phyloP scores from a whole-genome alignment of 2,113 vertebrate genomes.

The Galbula dea region DNA sequence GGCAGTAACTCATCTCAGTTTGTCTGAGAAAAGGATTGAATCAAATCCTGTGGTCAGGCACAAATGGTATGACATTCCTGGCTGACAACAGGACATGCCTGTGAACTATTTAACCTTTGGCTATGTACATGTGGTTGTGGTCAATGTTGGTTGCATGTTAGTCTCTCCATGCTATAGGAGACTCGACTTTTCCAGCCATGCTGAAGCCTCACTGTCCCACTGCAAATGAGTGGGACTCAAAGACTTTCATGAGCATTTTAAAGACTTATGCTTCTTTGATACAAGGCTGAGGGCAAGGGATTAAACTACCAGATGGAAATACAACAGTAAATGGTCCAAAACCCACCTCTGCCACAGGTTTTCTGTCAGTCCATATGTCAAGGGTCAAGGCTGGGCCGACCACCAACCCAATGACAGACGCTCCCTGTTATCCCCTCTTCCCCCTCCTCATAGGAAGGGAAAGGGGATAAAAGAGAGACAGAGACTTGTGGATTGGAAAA shows the following conservation, averaged over 20 bases:
- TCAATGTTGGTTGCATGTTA: not conserved
- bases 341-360: not conserved
- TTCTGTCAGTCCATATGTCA: not conserved
- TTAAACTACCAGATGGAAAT: not conserved
- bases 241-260: not conserved
- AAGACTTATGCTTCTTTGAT: not conserved
- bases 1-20: not conserved
- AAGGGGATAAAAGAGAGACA: too few relatives aligned
- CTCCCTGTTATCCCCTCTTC: too few relatives aligned
- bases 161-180: rapidly evolving
- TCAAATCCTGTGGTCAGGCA: not conserved
- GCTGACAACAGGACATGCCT: not conserved
- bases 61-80: not conserved
- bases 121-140: not conserved
- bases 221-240: not conserved
- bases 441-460: too few relatives aligned
- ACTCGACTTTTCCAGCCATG: not conserved
- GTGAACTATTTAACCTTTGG: not conserved
- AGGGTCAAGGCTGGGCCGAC: too few relatives aligned
- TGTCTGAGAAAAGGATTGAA: not conserved
- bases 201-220: not conserved
- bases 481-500: too few relatives aligned
- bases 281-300: not conserved
- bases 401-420: too few relatives aligned
- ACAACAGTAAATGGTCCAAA: not conserved